Evolutionary conservation across 2,888 invertebrate genomes (phyloP).

Genomic region (Gasteruption jaculator): DNA sequence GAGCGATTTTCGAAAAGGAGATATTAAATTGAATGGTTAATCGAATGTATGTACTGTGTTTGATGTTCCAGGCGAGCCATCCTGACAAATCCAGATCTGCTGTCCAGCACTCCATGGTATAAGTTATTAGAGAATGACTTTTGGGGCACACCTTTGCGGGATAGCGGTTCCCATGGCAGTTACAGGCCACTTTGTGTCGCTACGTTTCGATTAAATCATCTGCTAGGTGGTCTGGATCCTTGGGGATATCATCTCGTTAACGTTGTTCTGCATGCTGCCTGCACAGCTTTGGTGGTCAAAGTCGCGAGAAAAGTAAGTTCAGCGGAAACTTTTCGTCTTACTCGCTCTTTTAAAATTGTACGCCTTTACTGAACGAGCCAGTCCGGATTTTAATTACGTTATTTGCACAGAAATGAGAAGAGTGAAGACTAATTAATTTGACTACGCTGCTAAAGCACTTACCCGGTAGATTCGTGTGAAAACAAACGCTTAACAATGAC

Average conservation of each 20-base stretch:
- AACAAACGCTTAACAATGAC: too few species aligned
- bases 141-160: conserved; percentile 94
- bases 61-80: conserved; percentile 79
- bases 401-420: too few species aligned
- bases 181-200: conserved; percentile 90
- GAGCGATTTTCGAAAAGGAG: too few species aligned
- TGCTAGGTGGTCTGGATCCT: conserved; percentile 72
- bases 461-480: too few species aligned
- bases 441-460: too few species aligned
- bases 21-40: too few species aligned
- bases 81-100: conserved; percentile 88
- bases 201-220: conserved; percentile 80
- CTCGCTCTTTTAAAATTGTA: conserved; percentile 24
- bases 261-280: conserved; percentile 79
- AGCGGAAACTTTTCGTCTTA: too few species aligned
- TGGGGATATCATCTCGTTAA: conserved; percentile 85
- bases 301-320: conserved; percentile 63
- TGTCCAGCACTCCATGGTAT: conserved; percentile 76
- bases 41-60: neutral
- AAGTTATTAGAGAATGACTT: conserved; percentile 89
- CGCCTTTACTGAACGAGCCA: conserved; percentile 17
- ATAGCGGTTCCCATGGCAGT: conserved; percentile 94
- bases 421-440: too few species aligned
- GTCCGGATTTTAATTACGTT: too few species aligned
- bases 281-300: conserved; percentile 77